Evolutionary conservation across 2,888 invertebrate species (phyloP).

Genomic region (Hemicrepidius hirtus): DNA sequence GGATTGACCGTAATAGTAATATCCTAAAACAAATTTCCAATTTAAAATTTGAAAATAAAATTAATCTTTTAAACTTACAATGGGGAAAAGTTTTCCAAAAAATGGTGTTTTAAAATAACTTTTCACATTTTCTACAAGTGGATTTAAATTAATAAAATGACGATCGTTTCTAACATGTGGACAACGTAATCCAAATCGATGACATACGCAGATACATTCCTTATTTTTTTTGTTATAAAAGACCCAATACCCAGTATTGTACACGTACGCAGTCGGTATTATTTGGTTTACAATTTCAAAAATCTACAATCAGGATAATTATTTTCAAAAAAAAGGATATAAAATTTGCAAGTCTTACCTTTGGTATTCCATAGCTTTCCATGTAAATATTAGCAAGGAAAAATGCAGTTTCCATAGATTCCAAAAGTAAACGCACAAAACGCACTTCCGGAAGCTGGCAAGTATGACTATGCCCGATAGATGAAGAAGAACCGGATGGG

Average conservation of each 20-base stretch:
- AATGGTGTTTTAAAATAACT: slow-evolving; percentile 2
- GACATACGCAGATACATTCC: slow-evolving; percentile 59
- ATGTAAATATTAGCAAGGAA: slow-evolving; percentile 46
- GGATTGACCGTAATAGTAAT: neutral
- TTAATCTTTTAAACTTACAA: slow-evolving; percentile 9
- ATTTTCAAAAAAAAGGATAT: no score
- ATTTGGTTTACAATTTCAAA: slow-evolving; percentile 61
- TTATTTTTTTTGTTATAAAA: slow-evolving; percentile 49
- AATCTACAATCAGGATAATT: slow-evolving; percentile 30
- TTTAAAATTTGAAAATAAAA: neutral
- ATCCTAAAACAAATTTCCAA: neutral
- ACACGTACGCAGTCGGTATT: slow-evolving; percentile 60
- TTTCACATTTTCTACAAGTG: slow-evolving; percentile 2
- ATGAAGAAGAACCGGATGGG: no score
- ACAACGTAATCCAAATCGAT: slow-evolving; percentile 58
- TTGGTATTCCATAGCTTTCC: slow-evolving; percentile 64
- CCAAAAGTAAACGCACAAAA: slow-evolving; percentile 47
- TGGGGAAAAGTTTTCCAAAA: slow-evolving; percentile 20
- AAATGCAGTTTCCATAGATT: slow-evolving; percentile 49
- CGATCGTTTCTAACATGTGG: slow-evolving; percentile 54
- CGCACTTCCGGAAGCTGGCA: no score
- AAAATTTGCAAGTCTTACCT: slow-evolving; percentile 61
- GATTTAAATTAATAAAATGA: slow-evolving; percentile 38
- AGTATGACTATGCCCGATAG: no score
- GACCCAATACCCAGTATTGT: slow-evolving; percentile 63